Base-by-base conservation (phyloP, 64 coral and sea anemone genomes). In the Trachythela sp. region DNA sequence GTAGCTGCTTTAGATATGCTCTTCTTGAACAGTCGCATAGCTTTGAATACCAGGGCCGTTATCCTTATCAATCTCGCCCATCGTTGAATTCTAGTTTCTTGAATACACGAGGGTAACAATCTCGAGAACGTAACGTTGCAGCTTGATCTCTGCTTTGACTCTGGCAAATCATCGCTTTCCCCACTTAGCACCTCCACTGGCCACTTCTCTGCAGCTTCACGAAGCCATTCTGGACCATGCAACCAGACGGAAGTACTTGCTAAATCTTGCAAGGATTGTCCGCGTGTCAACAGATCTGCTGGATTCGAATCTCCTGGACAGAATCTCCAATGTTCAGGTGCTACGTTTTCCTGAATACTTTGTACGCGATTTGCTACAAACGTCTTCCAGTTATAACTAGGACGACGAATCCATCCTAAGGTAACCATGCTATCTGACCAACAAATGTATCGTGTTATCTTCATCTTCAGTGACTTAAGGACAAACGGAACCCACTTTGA, bases 341-440 rank as follows among this genome's bases (percentile, higher is more conserved):
- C 31, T 8, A 15, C 17, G 13, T 13, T 77, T 15, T 77, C 27
- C 30, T 77, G 71, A 11, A 88, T 75, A 11, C 17, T 54, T 71
- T 75, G 87, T 1, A 70, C 54, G 17, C 39, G 30, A 36, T 88
- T 88, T 7, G 87, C 87, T 9, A 88, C 87, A 39, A 88, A 88
- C 24, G 36, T 32, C 34, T 86, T 91, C 90, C 84, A 91, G 13
- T 24, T 45, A 20, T 64, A 39, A 43, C 84, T 86, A 2, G 90
- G 64, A 17, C 48, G 10, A 17, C 84, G 38, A 20, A 91, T 86
- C 84, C 90, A 91, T 0, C 33, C 27, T 22, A 91, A 36, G 8
- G 77, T 50, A 18, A 86, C 33, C 49, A 41, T 34, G 48, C 58
- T 49, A 36, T 91, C 90, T 15, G 90, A 48, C 90, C 90, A 91